A percentile compares a stretch with the other conserved stretches of the same genome.
phyloP scores from a whole-genome alignment of 2,113 vertebrate species.

The Vulpes ferrilata region DNA sequence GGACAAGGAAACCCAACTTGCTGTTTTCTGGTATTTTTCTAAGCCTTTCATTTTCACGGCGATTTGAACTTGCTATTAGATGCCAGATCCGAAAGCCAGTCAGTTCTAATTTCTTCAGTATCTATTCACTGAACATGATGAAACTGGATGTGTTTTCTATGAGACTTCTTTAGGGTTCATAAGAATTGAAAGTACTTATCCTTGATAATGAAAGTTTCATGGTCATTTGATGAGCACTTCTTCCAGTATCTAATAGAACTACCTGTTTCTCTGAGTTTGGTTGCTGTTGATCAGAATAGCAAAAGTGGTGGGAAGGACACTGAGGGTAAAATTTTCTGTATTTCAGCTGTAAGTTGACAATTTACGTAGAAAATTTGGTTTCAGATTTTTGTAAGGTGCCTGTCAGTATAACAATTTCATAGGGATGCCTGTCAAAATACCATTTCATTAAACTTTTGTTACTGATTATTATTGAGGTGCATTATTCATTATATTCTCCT shows the following conservation, averaged over 20 bases:
- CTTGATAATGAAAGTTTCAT: conserved; percentile 30
- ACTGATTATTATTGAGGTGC: background rate
- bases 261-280: background rate
- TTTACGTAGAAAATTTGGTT: background rate
- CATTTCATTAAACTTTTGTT: conserved; percentile 40
- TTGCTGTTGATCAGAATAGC: conserved; percentile 6
- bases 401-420: background rate
- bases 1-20: conserved; percentile 22
- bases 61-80: conserved; percentile 49
- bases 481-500: conserved; percentile 33
- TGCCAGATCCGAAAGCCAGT: conserved; percentile 44
- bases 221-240: background rate
- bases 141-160: conserved; percentile 18
- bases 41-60: conserved; percentile 58
- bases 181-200: conserved; percentile 25
- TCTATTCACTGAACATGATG: background rate
- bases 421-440: background rate
- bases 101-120: conserved; percentile 57
- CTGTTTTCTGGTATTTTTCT: conserved; percentile 35
- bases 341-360: conserved; percentile 31
- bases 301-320: background rate
- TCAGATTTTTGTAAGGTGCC: conserved; percentile 34
- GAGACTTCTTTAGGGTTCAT: background rate
- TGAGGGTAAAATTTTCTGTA: conserved; percentile 1
- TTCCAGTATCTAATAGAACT: background rate